A percentile compares a stretch with the other conserved stretches of the same genome.
These are phyloP conservation scores for Tragelaphus strepsiceros DNA, from an alignment of 2,113 vertebrate genomes.

Conservation along the genomic window DNA sequence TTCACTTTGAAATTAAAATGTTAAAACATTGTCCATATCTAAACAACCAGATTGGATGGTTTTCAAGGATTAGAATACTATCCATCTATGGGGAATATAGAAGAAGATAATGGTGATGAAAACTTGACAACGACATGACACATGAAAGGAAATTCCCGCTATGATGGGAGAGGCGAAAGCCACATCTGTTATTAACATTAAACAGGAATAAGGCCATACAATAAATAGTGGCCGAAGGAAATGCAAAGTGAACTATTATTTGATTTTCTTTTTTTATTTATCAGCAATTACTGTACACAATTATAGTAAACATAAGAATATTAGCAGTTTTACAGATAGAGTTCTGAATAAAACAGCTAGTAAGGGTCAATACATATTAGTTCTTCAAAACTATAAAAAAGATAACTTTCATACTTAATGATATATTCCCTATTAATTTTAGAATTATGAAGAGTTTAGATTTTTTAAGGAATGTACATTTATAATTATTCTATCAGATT, in stretches of 20 bases:
- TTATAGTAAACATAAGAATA: neutral
- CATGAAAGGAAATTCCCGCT: conserved; percentile 67
- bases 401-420: neutral
- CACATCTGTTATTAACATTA: conserved; percentile 65
- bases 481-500: neutral
- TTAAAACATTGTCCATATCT: neutral
- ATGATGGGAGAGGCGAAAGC: conserved; percentile 39
- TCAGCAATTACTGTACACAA: neutral
- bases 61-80: neutral
- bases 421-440: neutral
- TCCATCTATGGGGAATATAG: conserved; percentile 13
- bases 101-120: conserved; percentile 52
- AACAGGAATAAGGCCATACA: neutral
- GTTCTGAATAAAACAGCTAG: neutral
- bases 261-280: neutral
- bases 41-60: neutral
- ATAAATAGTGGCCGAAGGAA: neutral
- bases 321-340: neutral
- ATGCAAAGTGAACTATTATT: neutral
- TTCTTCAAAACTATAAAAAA: neutral
- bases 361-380: neutral
- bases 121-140: conserved; percentile 62
- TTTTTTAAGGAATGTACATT: neutral
- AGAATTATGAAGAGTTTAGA: neutral
- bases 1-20: conserved; percentile 58